Conservation (phyloP, 2,113 vertebrate species). For the Henicopernis longicauda region DNA sequence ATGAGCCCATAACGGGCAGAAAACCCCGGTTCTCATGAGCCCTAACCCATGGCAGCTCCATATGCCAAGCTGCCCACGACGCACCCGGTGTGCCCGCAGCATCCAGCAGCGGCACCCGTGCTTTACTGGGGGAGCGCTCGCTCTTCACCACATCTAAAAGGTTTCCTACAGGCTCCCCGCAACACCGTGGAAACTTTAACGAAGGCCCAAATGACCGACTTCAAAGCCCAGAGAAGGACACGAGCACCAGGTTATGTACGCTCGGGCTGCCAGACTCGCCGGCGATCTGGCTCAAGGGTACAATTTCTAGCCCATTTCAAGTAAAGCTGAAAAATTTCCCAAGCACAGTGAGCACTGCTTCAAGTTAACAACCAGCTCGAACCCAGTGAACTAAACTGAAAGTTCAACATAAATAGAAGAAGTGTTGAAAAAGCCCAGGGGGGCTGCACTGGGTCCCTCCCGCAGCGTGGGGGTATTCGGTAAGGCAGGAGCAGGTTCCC, state of each 20-base stretch:
- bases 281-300: background rate
- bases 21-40: rapidly evolving
- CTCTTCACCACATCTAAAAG: background rate
- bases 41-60: background rate
- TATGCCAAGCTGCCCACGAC: background rate
- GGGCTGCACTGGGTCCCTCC: background rate
- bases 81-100: rapidly evolving
- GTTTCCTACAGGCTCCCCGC: background rate
- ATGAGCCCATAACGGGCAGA: rapidly evolving
- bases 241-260: rapidly evolving
- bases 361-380: background rate
- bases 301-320: background rate
- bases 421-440: rapidly evolving
- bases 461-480: rapidly evolving
- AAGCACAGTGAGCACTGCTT: background rate
- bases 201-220: background rate
- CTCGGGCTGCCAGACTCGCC: rapidly evolving
- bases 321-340: background rate
- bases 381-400: background rate
- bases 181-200: background rate
- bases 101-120: background rate
- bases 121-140: background rate
- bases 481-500: background rate
- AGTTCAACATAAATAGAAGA: background rate
- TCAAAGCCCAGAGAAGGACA: background rate